Percentiles rank a stretch among this genome's conserved stretches.
Conservation (phyloP, 2,888 invertebrate species). For the Mesorhabditis belari region DNA sequence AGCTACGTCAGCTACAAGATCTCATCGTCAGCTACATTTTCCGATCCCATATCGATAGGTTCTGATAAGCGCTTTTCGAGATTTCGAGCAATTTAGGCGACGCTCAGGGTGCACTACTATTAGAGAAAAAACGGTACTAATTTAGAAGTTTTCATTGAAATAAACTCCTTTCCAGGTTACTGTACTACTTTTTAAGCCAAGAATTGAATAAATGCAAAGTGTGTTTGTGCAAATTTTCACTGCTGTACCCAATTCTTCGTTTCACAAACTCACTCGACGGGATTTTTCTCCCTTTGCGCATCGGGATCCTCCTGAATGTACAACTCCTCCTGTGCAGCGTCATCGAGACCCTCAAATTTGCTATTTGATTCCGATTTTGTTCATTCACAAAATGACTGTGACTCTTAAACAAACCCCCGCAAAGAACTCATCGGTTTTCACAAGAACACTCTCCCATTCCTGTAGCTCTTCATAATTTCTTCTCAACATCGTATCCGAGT, state of each 20-base stretch:
- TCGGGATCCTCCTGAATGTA: slow-evolving; percentile 22
- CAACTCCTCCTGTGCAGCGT: slow-evolving; percentile 32
- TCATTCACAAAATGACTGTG: background rate
- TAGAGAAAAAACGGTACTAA: no score
- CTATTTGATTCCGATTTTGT: background rate
- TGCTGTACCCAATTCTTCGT: background rate
- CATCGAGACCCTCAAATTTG: slow-evolving; percentile 25
- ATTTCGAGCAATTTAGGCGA: no score
- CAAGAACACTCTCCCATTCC: slow-evolving; percentile 50
- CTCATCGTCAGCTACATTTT: no score
- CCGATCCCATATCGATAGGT: no score
- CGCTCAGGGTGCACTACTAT: no score
- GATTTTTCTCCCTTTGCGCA: slow-evolving; percentile 19
- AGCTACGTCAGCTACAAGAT: no score
- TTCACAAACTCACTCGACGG: slow-evolving; percentile 17
- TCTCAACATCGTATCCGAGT: slow-evolving; percentile 45
- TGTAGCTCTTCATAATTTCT: slow-evolving; percentile 47
- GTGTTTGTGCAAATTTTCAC: no score
- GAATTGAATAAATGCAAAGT: no score
- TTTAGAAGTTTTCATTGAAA: background rate
- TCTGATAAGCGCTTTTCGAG: no score
- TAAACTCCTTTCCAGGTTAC: background rate
- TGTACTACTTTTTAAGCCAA: no score
- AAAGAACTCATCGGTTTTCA: slow-evolving; percentile 51
- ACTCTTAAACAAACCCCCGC: slow-evolving; percentile 29